These are phyloP conservation scores for Coelopa frigida DNA, from an alignment of 1,140 invertebrate species.

Conservation along the genomic window DNA sequence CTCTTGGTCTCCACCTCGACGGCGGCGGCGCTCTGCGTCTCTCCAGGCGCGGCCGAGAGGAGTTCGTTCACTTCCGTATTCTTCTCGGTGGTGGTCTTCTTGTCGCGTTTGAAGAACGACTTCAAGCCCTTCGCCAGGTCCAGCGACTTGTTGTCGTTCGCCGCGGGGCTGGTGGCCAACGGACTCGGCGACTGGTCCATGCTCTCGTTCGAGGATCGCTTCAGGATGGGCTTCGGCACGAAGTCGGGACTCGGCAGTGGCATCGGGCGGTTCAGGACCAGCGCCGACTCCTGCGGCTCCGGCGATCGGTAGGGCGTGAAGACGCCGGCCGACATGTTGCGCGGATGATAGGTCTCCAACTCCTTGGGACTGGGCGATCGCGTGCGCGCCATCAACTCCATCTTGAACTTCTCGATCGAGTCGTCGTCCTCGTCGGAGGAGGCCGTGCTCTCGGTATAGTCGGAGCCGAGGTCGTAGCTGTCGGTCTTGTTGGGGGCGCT, in stretches of 20 bases:
- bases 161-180: not conserved
- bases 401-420: constrained; percentile 51
- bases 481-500: constrained; percentile 15
- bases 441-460: constrained; percentile 54
- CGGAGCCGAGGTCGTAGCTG: constrained; percentile 48
- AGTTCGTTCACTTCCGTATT: constrained; percentile 35
- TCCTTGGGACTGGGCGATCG: constrained; percentile 51
- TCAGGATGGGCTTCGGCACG: constrained; percentile 67
- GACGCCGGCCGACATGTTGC: constrained; percentile 36
- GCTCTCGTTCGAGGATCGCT: constrained; percentile 48
- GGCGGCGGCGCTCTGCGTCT: constrained; percentile 33
- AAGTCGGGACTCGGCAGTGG: constrained; percentile 56
- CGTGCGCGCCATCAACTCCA: constrained; percentile 45
- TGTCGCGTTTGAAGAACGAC: constrained; percentile 39
- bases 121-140: constrained; percentile 39
- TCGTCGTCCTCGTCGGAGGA: constrained; percentile 50
- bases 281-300: constrained; percentile 49
- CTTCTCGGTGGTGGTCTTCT: constrained; percentile 32
- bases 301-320: constrained; percentile 42
- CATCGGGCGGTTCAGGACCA: constrained; percentile 50
- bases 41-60: constrained; percentile 26
- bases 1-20: constrained; percentile 31
- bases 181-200: constrained; percentile 8
- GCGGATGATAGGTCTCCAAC: constrained; percentile 61
- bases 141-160: constrained; percentile 5